A percentile compares a stretch with the other conserved stretches of the same genome.
Evolutionary conservation across 2,888 invertebrate species (phyloP).

Genomic region (Quadroppia sp.): DNA sequence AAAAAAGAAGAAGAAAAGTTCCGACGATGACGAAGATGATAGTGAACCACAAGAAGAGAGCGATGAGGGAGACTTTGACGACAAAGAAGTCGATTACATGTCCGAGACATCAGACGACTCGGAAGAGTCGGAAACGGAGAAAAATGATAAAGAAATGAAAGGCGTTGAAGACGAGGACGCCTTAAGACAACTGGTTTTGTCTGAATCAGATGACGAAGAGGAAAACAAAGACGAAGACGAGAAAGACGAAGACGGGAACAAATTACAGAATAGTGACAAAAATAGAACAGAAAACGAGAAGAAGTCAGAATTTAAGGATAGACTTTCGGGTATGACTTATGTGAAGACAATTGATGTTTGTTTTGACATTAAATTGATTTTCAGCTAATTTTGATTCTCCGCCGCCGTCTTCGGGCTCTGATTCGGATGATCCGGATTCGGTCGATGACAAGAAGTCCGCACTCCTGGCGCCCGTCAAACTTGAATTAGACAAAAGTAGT

Average conservation of each 20-base stretch:
- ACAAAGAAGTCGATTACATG: constrained; percentile 88
- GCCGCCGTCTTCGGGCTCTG: constrained; percentile 44
- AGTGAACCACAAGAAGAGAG: constrained; percentile 92
- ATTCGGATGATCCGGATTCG: constrained; percentile 61
- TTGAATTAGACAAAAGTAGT: constrained; percentile 39
- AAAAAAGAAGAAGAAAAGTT: constrained; percentile 56
- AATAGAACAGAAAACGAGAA: constrained; percentile 34
- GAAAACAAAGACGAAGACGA: constrained; percentile 63
- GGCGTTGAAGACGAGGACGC: constrained; percentile 88
- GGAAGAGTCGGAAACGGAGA: constrained; percentile 47
- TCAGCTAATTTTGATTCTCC: constrained; percentile 30
- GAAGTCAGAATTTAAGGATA: constrained; percentile 44
- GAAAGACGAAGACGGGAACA: constrained; percentile 63
- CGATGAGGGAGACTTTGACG: constrained; percentile 95
- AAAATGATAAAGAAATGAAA: constrained; percentile 49
- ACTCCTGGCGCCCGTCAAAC: constrained; percentile 53
- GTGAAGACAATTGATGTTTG: constrained; percentile 19
- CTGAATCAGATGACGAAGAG: constrained; percentile 78
- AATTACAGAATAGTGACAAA: constrained; percentile 37
- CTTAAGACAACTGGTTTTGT: constrained; percentile 75
- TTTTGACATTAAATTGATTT: neutral
- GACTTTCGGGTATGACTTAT: constrained; percentile 42
- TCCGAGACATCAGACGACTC: constrained; percentile 63
- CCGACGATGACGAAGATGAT: constrained; percentile 73
- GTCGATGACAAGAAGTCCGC: constrained; percentile 50